A percentile compares a stretch with the other conserved stretches of the same genome.
phyloP scores from a whole-genome alignment of 2,113 vertebrate genomes.

The Ginglymostoma cirratum region DNA sequence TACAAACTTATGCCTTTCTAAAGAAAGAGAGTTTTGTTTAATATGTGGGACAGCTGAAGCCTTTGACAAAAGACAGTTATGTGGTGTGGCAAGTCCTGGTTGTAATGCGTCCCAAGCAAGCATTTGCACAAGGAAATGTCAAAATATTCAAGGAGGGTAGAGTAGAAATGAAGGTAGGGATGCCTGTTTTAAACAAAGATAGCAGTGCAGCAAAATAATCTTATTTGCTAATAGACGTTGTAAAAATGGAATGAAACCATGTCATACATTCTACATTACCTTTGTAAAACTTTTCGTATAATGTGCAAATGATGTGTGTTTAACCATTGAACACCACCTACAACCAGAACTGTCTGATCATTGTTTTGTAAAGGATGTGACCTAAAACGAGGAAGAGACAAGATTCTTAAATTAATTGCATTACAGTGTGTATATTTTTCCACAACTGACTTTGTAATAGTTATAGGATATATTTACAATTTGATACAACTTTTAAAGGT shows the following conservation, averaged over 20 bases:
- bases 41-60: not conserved
- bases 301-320: slow-evolving; percentile 77
- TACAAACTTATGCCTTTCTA: no score
- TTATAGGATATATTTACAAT: not conserved
- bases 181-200: not conserved
- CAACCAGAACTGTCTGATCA: slow-evolving; percentile 73
- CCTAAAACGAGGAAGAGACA: slow-evolving; percentile 61
- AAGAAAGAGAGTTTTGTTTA: not conserved
- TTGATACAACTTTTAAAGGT: not conserved
- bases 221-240: not conserved
- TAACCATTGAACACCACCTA: slow-evolving; percentile 94
- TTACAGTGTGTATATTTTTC: not conserved
- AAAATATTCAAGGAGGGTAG: not conserved
- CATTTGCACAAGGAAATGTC: not conserved
- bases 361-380: slow-evolving; percentile 79
- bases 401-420: slow-evolving; percentile 40
- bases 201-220: not conserved
- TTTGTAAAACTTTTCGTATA: slow-evolving; percentile 73
- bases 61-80: not conserved
- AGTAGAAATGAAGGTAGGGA: not conserved
- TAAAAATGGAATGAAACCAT: not conserved
- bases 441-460: not conserved
- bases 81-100: not conserved
- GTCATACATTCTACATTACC: slow-evolving; percentile 54
- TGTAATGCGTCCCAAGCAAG: not conserved